Evolutionary conservation across 2,888 invertebrate species (phyloP), one percentile per base, ranked within the genome.

Genomic region (Trissoscelio sp.): DNA sequence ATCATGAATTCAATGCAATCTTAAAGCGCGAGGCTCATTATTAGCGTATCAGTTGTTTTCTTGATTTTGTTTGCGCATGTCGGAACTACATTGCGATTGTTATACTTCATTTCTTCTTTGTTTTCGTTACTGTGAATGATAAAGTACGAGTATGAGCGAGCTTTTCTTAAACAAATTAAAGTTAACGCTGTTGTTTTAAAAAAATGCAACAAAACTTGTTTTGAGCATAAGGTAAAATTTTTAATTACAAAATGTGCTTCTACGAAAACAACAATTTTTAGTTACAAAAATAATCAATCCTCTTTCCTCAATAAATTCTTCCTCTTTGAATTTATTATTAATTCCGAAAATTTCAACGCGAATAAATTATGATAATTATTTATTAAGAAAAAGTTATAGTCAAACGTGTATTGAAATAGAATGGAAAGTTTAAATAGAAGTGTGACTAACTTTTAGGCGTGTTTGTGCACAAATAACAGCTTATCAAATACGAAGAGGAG

Each of bases 31-130:
- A 82, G 83, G 78, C 85, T 87, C 86, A 86, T 88, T 87, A 88
- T 87, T 88, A 85, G 86, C 86, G 84, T 88, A 89, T 89, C 88
- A 86, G 85, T 87, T 89, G 88, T 89, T 89, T 89, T 87, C 85
- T 86, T 86, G 85, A 83, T 86, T 85, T 87, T 88, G 86, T 89
- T 89, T 88, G 88, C 87, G 84, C 80, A 46, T 81, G 70, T 81
- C 79, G 62, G 75, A 74, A 69, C 79, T 83, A 57, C 69, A 62
- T 57, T 58, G 72, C 72, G 78, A 80, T 72, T 75, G 75, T 81
- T 75, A 67, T 74, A 70, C 60, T 77, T 64, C 60, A 69, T 74
- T 81, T 77, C 58, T 82, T 82, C 70, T 79, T 82, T 82, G 80
- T 70, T 74, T 75, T 75, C 69, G 51, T 58, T 48, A 53, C 79